Evolutionary conservation across 2,797 vertebrate species (phyloP).

Genomic region (Darevskia nairensis): DNA sequence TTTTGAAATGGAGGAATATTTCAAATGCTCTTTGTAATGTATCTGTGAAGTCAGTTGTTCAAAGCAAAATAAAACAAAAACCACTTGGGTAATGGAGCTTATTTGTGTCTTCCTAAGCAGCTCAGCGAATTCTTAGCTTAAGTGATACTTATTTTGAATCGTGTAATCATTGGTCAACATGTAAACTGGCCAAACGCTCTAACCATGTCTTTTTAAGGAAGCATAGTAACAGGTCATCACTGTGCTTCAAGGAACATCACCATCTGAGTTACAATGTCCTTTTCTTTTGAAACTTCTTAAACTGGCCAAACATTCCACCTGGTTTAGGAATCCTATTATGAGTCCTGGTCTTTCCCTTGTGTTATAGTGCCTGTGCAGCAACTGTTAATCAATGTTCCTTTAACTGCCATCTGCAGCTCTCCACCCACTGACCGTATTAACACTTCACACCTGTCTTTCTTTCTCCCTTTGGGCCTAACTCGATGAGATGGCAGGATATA

Average conservation of each 20-base stretch:
- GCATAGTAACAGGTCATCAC: neutral
- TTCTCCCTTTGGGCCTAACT: neutral
- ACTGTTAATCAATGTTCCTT: neutral
- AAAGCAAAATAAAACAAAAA: conserved; percentile 15
- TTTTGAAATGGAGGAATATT: neutral
- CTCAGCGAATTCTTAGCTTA: neutral
- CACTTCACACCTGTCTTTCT: neutral
- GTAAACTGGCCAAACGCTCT: neutral
- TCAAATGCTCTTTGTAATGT: neutral
- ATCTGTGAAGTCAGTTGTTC: conserved; percentile 8
- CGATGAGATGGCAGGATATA: neutral
- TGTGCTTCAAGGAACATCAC: neutral
- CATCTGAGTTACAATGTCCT: neutral
- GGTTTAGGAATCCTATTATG: neutral
- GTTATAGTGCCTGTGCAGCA: neutral
- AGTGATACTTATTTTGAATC: neutral
- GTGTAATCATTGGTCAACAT: neutral
- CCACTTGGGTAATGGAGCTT: neutral
- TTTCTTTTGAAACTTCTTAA: neutral
- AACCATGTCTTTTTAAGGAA: neutral
- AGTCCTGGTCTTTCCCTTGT: neutral
- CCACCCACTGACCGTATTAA: neutral
- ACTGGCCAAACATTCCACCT: neutral
- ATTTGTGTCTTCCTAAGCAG: neutral
- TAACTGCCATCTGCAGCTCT: neutral